Base-by-base conservation (phyloP, 2,888 invertebrate genomes). In the Pemphredon lugubris region DNA sequence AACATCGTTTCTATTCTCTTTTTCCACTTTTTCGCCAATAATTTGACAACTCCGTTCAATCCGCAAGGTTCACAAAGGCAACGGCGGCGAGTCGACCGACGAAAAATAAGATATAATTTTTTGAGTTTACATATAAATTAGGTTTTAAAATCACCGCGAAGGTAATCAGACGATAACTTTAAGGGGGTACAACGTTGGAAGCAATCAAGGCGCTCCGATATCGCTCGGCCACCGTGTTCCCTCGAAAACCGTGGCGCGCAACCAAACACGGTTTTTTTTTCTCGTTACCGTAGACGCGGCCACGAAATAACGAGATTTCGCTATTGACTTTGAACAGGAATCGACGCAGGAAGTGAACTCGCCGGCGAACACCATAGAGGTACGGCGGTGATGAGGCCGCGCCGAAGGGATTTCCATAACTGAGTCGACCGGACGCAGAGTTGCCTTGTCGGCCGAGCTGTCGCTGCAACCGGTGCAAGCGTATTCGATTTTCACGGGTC, bases 361-460 rank as follows among this genome's bases (percentile, higher is more conserved):
- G 60, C 58, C 6, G 68, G 70, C n/a, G 48, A 60, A 75, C 65
- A 51, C 47, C 61, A 59, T 47, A 55, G 65, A 44, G 68, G 42
- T 65, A 66, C 59, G 64, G 40, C 54, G 68, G 74, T 79, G 74
- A 77, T 81, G 84, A 81, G 77, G 74, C 76, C 72, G 73, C 66
- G 69, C 80, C 77, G 73, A 81, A 82, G 81, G 82, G 78, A 87
- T 86, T 86, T 86, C 85, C 82, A 84, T 84, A 85, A 86, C 83
- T 83, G 81, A 82, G 78, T 81, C 81, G 82, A 82, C 84, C 85
- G 83, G 85, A 80, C 84, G 84, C 80, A 76, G 82, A 81, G 83
- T 79, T 79, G 79, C 81, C 87, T 84, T 87, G 87, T 87, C 87
- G 85, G 77, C 87, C 87, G 80, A 87, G 87, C 87, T 87, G 87